Base-by-base conservation (phyloP, 2,797 vertebrate genomes). In the Esox lucius region DNA sequence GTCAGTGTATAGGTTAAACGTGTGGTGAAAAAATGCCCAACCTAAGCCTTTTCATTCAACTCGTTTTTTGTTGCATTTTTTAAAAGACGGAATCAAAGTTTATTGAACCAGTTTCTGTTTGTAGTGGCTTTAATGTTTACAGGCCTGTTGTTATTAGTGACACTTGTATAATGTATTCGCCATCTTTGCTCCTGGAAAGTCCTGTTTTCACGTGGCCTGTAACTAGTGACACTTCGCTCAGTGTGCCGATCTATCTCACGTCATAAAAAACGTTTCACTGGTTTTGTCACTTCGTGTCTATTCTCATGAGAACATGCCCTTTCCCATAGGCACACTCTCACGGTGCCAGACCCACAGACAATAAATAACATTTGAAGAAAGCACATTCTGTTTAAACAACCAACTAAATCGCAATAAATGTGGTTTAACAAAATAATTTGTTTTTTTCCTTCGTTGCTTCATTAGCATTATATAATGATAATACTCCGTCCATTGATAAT, bases 271-370 rank as follows among this genome's bases (percentile, higher is more conserved):
- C 6, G 1, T 79, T 70, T 81, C 83, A 74, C 69, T 78, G 9
- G 39, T 83, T 46, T 88, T 89, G 85, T 90, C 90, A 90, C 91
- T 84, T 88, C 62, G 51, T 13, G 26, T 78, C 79, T 59, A 80
- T 92, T 92, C 88, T 89, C 90, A 91, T 84, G 88, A 86, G 84
- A 80, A 69, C 70, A 26, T 13, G 16, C 3, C 5, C 3, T 66
- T 92, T 91, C 89, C 87, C 91, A 91, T n/a, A 22, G 75, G 71
- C 83, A 87, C 87, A 89, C 87, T 67, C 85, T 73, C 4, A 17
- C 61, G 62, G 67, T 69, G 71, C 24, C 68, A 51, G 31, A 49
- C 39, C 71, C 35, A 46, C 31, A 3, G 73, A 17, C 1, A 13
- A n/a, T 35, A 68, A 68, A 39, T 42, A 11, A 5, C 16, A 66